phyloP scores from a whole-genome alignment of 1,140 invertebrate species.

The Sarcophaga peregrina region DNA sequence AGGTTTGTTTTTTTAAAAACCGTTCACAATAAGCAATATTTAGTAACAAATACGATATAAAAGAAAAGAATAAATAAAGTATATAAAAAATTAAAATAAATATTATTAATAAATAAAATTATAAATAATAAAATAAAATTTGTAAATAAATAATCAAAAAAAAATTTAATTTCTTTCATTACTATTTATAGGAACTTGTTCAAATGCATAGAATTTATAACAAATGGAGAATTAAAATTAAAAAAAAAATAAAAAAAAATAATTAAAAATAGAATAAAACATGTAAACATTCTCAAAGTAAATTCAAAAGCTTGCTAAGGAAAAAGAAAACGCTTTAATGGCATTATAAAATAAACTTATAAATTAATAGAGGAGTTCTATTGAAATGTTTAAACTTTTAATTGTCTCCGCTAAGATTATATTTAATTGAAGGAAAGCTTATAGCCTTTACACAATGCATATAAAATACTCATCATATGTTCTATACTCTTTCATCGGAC shows the following conservation, averaged over 20 bases:
- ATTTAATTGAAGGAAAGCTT: no score
- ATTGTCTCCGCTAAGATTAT: no score
- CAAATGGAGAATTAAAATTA: no score
- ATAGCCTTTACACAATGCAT: no score
- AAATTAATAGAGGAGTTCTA: neutral
- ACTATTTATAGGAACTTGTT: neutral
- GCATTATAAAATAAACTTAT: conserved; percentile 5
- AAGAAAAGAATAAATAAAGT: neutral
- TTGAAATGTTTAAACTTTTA: no score
- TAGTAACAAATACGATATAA: conserved; percentile 15
- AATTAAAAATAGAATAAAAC: no score
- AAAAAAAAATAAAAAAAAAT: neutral
- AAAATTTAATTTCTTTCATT: conserved; percentile 1
- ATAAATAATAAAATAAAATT: neutral
- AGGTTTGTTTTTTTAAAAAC: conserved; percentile 32
- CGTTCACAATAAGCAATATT: conserved; percentile 37
- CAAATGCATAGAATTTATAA: conserved; percentile 8
- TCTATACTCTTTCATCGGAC: no score
- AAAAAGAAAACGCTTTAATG: conserved; percentile 38
- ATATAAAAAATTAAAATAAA: conserved; percentile 16
- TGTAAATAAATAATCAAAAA: conserved; percentile 31
- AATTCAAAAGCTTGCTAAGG: conserved; percentile 35
- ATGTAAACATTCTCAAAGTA: conserved; percentile 3
- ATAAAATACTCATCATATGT: no score
- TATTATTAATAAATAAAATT: neutral